Percentiles rank a stretch among this genome's conserved stretches.
Evolutionary conservation across 92 coral and sea anemone species (phyloP).

Genomic region (Actinernus sp.): DNA sequence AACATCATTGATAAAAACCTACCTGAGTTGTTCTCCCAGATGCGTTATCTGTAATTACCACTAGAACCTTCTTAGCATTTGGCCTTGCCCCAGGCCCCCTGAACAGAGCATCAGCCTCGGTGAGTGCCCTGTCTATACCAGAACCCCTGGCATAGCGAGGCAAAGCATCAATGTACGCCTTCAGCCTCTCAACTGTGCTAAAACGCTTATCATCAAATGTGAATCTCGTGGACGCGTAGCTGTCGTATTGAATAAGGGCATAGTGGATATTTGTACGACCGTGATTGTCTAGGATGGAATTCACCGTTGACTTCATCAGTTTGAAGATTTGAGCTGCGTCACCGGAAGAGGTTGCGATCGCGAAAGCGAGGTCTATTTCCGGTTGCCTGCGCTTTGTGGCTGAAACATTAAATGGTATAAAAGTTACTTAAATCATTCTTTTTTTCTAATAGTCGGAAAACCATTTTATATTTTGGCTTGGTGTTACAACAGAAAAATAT

Average conservation of each 20-base stretch:
- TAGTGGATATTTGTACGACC: constrained; percentile 33
- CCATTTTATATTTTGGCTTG: too few relatives aligned
- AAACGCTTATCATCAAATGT: constrained; percentile 12
- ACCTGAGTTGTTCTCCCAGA: too few relatives aligned
- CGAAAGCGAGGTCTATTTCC: constrained; percentile 45
- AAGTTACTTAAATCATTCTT: too few relatives aligned
- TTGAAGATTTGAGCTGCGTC: constrained; percentile 27
- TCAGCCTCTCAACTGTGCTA: constrained; percentile 23
- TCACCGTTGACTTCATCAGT: constrained; percentile 30
- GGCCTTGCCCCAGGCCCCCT: constrained; percentile 38
- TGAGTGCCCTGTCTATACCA: constrained; percentile 68
- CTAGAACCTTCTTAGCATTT: constrained; percentile 64
- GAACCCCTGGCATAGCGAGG: constrained; percentile 50
- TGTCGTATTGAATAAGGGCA: constrained; percentile 21
- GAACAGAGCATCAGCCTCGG: constrained; percentile 65
- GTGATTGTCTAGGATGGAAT: constrained; percentile 19
- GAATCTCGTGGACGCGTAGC: constrained; percentile 10
- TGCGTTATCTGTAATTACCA: constrained; percentile 71
- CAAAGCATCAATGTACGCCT: constrained; percentile 31
- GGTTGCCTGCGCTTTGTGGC: constrained; percentile 4
- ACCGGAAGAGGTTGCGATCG: constrained; percentile 29
- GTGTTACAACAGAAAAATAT: too few relatives aligned
- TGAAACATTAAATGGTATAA: too few relatives aligned
- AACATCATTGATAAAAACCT: too few relatives aligned
- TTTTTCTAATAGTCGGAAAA: too few relatives aligned